Percentiles rank a stretch among this genome's conserved stretches.
These are phyloP conservation scores for Sinohyriopsis cumingii DNA, from an alignment of 2,888 invertebrate genomes.

Conservation along the genomic window DNA sequence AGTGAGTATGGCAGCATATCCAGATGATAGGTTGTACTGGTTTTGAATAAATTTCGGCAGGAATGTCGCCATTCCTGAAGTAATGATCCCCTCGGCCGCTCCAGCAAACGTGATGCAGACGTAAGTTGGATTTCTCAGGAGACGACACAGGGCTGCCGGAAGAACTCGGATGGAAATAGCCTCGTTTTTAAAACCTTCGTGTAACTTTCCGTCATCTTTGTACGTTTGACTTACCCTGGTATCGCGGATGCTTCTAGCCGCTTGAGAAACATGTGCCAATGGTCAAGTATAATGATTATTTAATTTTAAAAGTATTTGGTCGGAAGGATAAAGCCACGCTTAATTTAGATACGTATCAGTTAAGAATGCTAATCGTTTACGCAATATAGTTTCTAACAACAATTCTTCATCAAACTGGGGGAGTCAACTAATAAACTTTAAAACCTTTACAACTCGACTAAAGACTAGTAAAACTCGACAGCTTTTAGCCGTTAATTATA, in stretches of 20 bases:
- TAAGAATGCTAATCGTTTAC: too few relatives aligned
- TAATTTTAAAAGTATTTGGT: not conserved
- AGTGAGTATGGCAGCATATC: slow-evolving; percentile 79
- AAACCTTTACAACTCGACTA: too few relatives aligned
- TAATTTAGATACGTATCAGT: not conserved
- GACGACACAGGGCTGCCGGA: slow-evolving; percentile 26
- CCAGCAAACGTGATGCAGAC: slow-evolving; percentile 80
- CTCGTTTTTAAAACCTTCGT: slow-evolving; percentile 11
- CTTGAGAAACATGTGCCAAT: slow-evolving; percentile 27
- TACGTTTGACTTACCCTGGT: slow-evolving; percentile 52
- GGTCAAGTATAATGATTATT: not conserved
- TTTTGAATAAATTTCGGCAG: slow-evolving; percentile 84
- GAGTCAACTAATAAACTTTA: too few relatives aligned
- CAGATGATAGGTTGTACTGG: slow-evolving; percentile 80
- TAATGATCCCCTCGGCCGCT: slow-evolving; percentile 73
- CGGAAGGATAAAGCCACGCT: not conserved
- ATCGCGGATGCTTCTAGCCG: slow-evolving; percentile 41
- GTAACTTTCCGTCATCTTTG: slow-evolving; percentile 17
- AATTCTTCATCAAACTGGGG: too few relatives aligned
- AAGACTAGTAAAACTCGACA: too few relatives aligned
- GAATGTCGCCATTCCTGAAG: slow-evolving; percentile 79
- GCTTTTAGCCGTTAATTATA: too few relatives aligned
- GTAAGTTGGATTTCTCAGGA: slow-evolving; percentile 70
- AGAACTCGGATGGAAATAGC: slow-evolving; percentile 22
- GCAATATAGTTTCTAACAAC: too few relatives aligned